Conservation (phyloP, 2,113 vertebrate species). For the Tragelaphus scriptus region DNA sequence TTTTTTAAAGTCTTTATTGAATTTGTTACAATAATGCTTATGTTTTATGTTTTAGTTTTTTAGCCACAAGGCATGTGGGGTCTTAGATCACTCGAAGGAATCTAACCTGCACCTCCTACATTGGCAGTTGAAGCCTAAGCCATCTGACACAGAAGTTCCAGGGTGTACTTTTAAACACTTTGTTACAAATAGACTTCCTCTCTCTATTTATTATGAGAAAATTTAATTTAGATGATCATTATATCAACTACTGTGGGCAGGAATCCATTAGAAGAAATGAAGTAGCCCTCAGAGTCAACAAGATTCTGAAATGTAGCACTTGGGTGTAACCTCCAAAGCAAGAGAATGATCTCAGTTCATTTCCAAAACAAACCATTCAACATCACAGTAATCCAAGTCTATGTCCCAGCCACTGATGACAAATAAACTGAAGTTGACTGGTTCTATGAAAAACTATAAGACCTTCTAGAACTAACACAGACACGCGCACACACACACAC, state of each 20-base stretch:
- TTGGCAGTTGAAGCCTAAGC: background rate
- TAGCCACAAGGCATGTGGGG: background rate
- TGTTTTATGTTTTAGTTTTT: background rate
- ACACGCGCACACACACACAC: background rate
- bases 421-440: background rate
- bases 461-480: background rate
- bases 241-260: background rate
- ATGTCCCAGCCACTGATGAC: background rate
- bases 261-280: background rate
- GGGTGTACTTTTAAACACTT: background rate
- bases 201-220: background rate
- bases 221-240: background rate
- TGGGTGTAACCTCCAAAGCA: background rate
- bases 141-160: background rate
- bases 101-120: background rate
- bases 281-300: background rate
- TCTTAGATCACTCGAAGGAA: rapidly evolving
- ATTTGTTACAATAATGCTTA: background rate
- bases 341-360: background rate
- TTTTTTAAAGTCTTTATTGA: background rate
- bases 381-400: background rate
- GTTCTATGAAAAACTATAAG: background rate
- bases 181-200: background rate
- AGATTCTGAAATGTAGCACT: background rate
- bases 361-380: background rate